Base-by-base conservation (phyloP, 1,140 invertebrate genomes). In the Lepidurus couesii region DNA sequence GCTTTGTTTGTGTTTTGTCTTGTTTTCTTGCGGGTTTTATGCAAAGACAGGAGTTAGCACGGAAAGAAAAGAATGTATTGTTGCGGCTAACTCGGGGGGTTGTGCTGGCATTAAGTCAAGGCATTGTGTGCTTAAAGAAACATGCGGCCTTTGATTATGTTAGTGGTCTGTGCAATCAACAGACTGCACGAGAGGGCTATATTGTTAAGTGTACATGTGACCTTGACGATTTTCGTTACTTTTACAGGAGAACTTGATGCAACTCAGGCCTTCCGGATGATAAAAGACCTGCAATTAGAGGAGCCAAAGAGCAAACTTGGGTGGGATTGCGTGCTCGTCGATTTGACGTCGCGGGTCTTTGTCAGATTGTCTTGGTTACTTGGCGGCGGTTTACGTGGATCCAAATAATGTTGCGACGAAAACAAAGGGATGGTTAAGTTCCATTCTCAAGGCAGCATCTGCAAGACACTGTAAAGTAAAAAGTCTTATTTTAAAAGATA, bases 291-390 rank as follows among this genome's bases (percentile, higher is more conserved):
- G n/a, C 13, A 65, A 65, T 65, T 65, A 65, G 53, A 65, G 16
- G 53, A 16, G 53, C 21, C 53, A 21, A 13, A 65, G 21, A 65
- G 53, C 53, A 65, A 65, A 65, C 53, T 65, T 65, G 53, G 53
- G 53, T 65, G 53, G 53, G 53, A 21, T 65, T 65, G 53, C 53
- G 53, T 65, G 53, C 16, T 65, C 53, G 21, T n/a, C 53, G 53
- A 21, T 65, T 65, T 65, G 53, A 65, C 53, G 21, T 65, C 53
- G 45, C 7, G 16, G 53, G 53, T 9, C 53, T 16, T 65, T 65
- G 34, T 65, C 13, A 21, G 13, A 65, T 65, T 65, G 53, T 34
- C 34, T 34, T 34, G 21, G n/a, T n/a, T 65, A 65, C 53, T 65
- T 65, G 53, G 13, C 5, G 45, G 45, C 5, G 16, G 16, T 65